phyloP scores from a whole-genome alignment of 2,113 vertebrate genomes.

The Gavia stellata region DNA sequence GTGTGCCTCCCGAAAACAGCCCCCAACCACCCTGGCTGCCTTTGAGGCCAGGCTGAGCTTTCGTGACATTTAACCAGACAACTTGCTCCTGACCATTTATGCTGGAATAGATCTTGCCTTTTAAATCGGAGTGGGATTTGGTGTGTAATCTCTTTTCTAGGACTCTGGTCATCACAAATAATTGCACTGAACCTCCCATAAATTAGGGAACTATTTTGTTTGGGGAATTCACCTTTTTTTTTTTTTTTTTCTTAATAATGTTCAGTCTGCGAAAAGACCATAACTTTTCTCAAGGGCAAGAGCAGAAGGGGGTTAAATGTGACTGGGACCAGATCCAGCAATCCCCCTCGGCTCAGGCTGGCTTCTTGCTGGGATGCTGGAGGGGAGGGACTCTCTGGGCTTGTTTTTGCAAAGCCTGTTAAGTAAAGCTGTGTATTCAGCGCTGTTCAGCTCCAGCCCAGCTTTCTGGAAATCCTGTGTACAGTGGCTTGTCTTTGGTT shows the following conservation, averaged over 20 bases:
- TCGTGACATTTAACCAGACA: neutral
- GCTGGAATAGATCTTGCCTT: neutral
- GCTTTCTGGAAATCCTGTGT: conserved; percentile 32
- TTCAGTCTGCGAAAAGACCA: neutral
- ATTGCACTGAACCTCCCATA: neutral
- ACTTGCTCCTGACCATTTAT: neutral
- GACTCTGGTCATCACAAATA: neutral
- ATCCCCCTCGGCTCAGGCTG: neutral
- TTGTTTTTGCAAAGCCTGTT: neutral
- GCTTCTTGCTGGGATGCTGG: neutral
- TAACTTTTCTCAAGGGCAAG: neutral
- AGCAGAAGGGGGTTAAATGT: neutral
- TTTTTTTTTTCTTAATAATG: neutral
- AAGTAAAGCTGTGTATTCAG: neutral
- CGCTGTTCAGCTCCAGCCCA: neutral
- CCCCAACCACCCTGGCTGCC: rapidly evolving
- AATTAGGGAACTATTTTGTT: neutral
- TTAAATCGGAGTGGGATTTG: neutral
- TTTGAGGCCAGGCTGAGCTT: neutral
- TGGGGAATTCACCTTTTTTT: neutral
- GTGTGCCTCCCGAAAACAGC: neutral
- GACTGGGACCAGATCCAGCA: neutral
- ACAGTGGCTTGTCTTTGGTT: neutral
- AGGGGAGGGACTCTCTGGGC: neutral
- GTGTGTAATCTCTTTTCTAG: neutral